Evolutionary conservation across 2,113 vertebrate genomes (phyloP).

Genomic region (Gyps fulvus): DNA sequence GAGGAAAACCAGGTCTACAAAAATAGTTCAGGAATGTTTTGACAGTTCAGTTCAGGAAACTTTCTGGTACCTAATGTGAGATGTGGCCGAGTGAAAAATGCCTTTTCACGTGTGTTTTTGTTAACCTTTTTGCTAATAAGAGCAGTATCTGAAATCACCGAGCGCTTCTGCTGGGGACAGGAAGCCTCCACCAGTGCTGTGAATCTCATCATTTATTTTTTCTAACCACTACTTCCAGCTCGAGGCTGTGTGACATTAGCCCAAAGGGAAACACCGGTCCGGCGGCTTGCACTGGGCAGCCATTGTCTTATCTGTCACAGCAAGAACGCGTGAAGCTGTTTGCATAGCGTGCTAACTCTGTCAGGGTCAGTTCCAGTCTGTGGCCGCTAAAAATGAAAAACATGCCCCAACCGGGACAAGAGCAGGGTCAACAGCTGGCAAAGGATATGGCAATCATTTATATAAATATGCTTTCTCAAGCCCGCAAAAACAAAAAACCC

Average conservation of each 20-base stretch:
- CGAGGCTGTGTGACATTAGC: constrained; percentile 73
- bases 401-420: constrained; percentile 87
- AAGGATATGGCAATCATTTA: constrained; percentile 99
- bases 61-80: background rate
- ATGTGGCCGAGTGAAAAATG: background rate
- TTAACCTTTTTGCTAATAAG: background rate
- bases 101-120: background rate
- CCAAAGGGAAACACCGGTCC: constrained; percentile 79
- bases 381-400: constrained; percentile 90
- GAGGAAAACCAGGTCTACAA: background rate
- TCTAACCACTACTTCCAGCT: constrained; percentile 53
- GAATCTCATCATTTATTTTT: constrained; percentile 77
- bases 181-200: constrained; percentile 35
- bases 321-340: constrained; percentile 74
- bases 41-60: background rate
- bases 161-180: constrained; percentile 16
- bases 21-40: background rate
- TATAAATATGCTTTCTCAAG: constrained; percentile 98
- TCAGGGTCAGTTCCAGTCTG: constrained; percentile 82
- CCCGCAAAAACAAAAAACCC: constrained; percentile 93
- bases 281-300: constrained; percentile 73
- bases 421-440: constrained; percentile 99
- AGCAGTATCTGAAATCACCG: background rate
- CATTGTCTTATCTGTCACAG: constrained; percentile 75
- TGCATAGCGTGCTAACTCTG: constrained; percentile 83